Base-by-base conservation (phyloP, 2,797 vertebrate species). In the Phrynocephalus vlangalii region DNA sequence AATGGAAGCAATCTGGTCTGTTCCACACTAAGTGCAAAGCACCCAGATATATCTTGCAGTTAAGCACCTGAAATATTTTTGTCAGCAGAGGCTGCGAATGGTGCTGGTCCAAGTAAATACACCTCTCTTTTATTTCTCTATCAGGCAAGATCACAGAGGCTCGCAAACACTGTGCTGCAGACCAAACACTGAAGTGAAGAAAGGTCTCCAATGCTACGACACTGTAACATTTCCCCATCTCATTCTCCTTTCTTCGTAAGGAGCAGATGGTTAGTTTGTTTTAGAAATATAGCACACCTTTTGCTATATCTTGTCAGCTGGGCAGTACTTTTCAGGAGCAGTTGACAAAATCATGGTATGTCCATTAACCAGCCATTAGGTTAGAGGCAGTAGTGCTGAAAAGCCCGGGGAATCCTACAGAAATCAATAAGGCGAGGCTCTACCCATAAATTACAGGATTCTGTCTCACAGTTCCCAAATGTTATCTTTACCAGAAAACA, bases 21-120 rank as follows among this genome's bases (percentile, higher is more conserved):
- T 70, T 38, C 38, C 38, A 38, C 22, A 67, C 38, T 67, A 26
- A 28, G 79, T 75, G 38, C 9, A 44, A 30, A 50, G 33, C 48
- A 67, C 68, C 33, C 78, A 86, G 68, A 86, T 86, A 73, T 75
- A 48, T 82, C 33, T 50, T 82, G n/a, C n/a, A 82, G 70, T 66
- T 86, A 81, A 63, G 52, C 38, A 75, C 70, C n/a, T 75, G 56
- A 87, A 67, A 82, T 60, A 82, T 48, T 67, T 66, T 33, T 75
- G 79, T 30, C 71, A 48, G 63, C 38, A 71, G 33, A 81, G 16
- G n/a, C 7, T 48, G 33, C 73, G 56, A 75, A 72, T 44, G 30
- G n/a, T 38, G 71, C 48, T n/a, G 22, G 28, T 22, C 56, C 13
- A 60, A 79, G 30, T 79, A 67, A 79, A 86, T 70, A 52, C 66